Conservation (phyloP, 2,888 invertebrate genomes). For the Nomada fabriciana region DNA sequence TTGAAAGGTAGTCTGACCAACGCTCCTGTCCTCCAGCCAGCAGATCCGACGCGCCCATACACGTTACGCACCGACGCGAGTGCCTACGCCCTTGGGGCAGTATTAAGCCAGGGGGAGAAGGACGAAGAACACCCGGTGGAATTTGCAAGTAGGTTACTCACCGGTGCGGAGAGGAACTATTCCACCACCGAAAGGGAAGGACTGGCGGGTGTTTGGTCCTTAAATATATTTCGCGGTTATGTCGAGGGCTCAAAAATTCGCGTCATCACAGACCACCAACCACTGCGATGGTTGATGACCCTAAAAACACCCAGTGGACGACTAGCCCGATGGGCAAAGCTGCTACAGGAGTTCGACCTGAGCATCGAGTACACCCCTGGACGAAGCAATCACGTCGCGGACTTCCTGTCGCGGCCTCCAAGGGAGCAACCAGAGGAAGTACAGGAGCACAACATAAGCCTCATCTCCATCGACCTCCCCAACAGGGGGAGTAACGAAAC, state of each 20-base stretch:
- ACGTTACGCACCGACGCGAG: conserved; percentile 13
- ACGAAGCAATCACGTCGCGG: not conserved
- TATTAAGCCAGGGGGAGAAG: conserved; percentile 1
- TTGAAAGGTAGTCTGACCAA: not conserved
- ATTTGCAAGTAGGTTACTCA: not conserved
- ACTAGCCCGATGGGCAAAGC: conserved; percentile 15
- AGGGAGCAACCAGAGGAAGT: not conserved
- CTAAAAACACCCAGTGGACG: conserved; percentile 13
- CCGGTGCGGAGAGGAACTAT: not conserved
- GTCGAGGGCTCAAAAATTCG: not conserved
- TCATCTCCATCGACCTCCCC: not conserved
- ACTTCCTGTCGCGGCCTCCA: not conserved
- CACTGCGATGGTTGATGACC: conserved; percentile 21
- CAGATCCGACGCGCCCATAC: not conserved
- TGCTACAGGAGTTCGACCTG: not conserved
- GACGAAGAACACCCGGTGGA: not conserved
- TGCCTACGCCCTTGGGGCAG: not conserved
- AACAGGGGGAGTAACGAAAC: not conserved
- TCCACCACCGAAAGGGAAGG: conserved; percentile 5
- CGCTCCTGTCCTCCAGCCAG: not conserved
- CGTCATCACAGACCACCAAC: conserved; percentile 3
- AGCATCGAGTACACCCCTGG: not conserved
- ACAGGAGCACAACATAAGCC: not conserved
- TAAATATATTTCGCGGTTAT: not conserved
- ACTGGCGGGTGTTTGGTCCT: conserved; percentile 3